Evolutionary conservation across 2,888 invertebrate species (phyloP), one percentile per base, ranked within the genome.

Genomic region (Rosalia funebris): DNA sequence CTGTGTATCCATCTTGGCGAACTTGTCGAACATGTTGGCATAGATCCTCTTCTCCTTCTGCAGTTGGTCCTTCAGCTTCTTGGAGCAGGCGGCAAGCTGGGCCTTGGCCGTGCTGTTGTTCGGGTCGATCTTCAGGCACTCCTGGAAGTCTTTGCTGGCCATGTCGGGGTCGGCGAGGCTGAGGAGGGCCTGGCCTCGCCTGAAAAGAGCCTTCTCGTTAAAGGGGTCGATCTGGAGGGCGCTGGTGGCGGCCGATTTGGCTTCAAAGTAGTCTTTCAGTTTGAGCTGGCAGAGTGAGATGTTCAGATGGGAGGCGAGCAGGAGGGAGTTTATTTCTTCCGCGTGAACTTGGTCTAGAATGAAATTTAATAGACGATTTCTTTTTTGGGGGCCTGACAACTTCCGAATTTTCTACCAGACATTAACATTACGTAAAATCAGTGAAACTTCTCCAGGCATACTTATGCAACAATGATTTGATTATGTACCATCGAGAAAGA

Each of bases 11-110:
- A 87, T 88, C 70, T 89, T 87, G 2, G 92, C 92, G 83, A 96
- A 92, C 82, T 95, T 96, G 72, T 94, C 91, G 82, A 98, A 98
- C 95, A 98, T 96, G 81, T 95, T 95, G 10, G 91, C 91, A 81
- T 95, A 98, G 31, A 95, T 85, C 77, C 91, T 88, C 83, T 92
- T 95, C 81, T 97, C 96, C 61, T 88, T 89, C 55, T 89, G 86
- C 66, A 89, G 85, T 73, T 92, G 89, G 68, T 91, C 88, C 78
- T 90, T 91, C 12, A 96, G 84, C 62, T 88, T 84, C 60, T 88
- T 85, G 62, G 89, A 87, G 81, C 95, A 95, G 50, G 89, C 77
- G 4, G 83, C 77, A 32, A 94, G 83, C 79, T 95, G 92, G 75
- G 90, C 89, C 31, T 86, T 85, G 0, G 96, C 96, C n/a, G 95